Percentiles rank a stretch among this genome's conserved stretches.
Evolutionary conservation across 2,888 invertebrate genomes (phyloP).

Genomic region (Epiperipatus broadwayi): DNA sequence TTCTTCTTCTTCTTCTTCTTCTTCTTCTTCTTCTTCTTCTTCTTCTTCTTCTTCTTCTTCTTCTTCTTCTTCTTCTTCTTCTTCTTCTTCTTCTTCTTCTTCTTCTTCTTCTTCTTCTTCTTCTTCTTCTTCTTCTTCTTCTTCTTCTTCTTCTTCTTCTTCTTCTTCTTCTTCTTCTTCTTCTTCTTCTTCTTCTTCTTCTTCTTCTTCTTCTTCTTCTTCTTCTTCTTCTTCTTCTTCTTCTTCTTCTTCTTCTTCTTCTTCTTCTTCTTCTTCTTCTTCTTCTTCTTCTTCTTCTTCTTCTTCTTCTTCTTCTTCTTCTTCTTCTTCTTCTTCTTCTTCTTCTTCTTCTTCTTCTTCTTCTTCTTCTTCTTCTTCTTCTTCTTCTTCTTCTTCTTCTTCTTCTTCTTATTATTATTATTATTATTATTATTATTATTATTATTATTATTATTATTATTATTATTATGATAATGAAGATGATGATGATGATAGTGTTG

Average conservation of each 20-base stretch:
- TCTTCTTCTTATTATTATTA: too few species aligned
- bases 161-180: not conserved
- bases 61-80: not conserved
- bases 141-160: not conserved
- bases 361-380: not conserved
- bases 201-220: not conserved
- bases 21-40: not conserved
- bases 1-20: not conserved
- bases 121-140: not conserved
- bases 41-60: not conserved
- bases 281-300: not conserved
- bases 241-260: not conserved
- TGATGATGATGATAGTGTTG: too few species aligned
- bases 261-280: not conserved
- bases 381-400: slow-evolving; percentile 7
- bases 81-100: not conserved
- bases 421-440: not conserved
- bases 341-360: slow-evolving; percentile 10
- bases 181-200: not conserved
- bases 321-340: slow-evolving; percentile 23
- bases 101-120: not conserved
- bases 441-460: not conserved
- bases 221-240: not conserved
- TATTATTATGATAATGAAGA: too few species aligned
- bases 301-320: not conserved